Base-by-base conservation (phyloP, 2,888 invertebrate genomes). In the Nemotelus nigrinus region DNA sequence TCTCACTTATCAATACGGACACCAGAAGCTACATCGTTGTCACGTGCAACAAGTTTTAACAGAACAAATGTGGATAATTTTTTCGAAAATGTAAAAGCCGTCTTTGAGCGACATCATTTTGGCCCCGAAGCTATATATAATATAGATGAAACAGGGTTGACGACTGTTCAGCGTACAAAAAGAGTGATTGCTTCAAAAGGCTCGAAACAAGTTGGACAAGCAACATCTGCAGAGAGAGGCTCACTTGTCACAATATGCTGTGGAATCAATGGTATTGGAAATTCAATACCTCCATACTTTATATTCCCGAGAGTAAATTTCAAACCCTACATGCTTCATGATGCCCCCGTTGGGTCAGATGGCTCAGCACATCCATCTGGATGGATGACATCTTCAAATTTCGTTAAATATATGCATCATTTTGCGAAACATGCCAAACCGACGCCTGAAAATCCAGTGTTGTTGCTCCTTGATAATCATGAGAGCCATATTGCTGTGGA, bases 171-270 rank as follows among this genome's bases (percentile, higher is more conserved):
- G 47, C 80, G 80, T 43, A 80, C 81, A 39, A 77, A 50, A 50
- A 50, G 5, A 50, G 80, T 82, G 79, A 80, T 82, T 81, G 81
- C 82, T 79, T 44, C 70, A 10, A 82, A 76, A 80, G 81, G 81
- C 79, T 50, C 80, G 1, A 81, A 82, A 65, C 81, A 81, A 81
- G 80, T 82, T 78, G 81, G 82, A 60, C 80, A 81, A 80, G 80
- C 68, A 81, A 82, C 82, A 60, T 82, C 81, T 65, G 81, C 81
- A 76, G 82, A 81, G 65, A 81, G 82, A 80, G 82, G 81, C n/a
- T n/a, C n/a, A n/a, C n/a, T n/a, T n/a, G 79, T 80, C 7, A 80
- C 80, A 44, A 60, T 79, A 0, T 79, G 80, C 77, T 79, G 78
- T 68, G 79, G 77, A 76, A 77, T 82, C 39, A 80, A 81, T 50